Evolutionary conservation across 1,140 invertebrate genomes (phyloP), one percentile per base, ranked within the genome.

Genomic region (Atta cephalotes): DNA sequence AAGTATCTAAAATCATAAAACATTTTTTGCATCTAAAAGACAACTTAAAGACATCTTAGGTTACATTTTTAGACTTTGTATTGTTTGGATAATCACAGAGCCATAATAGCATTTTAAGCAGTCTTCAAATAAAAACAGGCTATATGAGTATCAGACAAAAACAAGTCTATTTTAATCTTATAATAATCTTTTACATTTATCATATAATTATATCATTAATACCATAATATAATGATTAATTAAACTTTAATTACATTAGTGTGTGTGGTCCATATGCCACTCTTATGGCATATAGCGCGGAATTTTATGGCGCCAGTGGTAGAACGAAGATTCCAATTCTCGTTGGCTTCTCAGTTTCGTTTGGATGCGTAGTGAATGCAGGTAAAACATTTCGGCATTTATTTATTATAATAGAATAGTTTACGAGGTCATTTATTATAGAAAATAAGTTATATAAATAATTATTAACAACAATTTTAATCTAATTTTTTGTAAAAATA

Each of bases 241-340:
- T 82, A n/a, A 60, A 81, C 16, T 39, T 45, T 53, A 70, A 21
- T 65, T n/a, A 1, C 14, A 3, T 93, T 94, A 97, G 97, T 76
- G 96, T 97, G 89, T 97, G 97, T 92, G 97, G 97, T 0, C 97
- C 97, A 1, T 97, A 97, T 91, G 97, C 97, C 0, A 96, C 97
- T 0, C 94, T 97, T n/a, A 96, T 97, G 90, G 96, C 97, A 0
- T 97, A 97, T 90, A 88, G 97, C 56, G 96, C 97, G 0, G 97
- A 98, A 94, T 95, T 97, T 49, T 97, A 97, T 93, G 95, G 95
- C 1, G 95, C 96, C 0, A 96, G 96, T 87, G 94, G 96, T 85
- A 95, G 97, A 31, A 95, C 97, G 0, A 96, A 96, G 18, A 95
- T 97, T 4, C 95, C 97, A 68, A 95, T 97, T 66, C 92, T 96